Evolutionary conservation across 2,797 vertebrate species (phyloP).

Genomic region (Myiotriccus ornatus): DNA sequence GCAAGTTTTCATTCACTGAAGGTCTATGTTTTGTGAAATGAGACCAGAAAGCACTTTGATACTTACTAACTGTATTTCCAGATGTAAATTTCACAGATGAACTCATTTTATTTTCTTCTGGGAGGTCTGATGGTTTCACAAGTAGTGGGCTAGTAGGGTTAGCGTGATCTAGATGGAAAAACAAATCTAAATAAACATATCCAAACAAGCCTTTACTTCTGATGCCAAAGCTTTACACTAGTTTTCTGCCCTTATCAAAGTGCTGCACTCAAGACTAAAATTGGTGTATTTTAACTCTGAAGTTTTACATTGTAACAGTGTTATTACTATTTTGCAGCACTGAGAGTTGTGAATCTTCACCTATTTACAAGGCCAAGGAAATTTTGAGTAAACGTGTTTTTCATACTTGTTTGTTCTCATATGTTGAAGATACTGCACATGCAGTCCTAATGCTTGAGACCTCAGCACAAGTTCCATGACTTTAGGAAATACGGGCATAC

Average conservation of each 20-base stretch:
- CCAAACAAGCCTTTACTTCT: background rate
- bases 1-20: background rate
- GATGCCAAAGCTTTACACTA: background rate
- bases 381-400: background rate
- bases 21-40: background rate
- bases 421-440: background rate
- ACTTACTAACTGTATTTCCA: constrained; percentile 90
- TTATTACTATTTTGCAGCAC: background rate
- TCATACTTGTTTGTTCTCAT: background rate
- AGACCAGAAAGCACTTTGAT: constrained; percentile 1
- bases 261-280: background rate
- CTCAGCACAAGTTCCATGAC: background rate
- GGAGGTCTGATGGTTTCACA: constrained; percentile 88
- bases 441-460: too few species aligned
- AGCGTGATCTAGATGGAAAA: constrained; percentile 82
- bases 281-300: background rate
- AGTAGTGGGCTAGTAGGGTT: constrained; percentile 94
- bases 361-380: background rate
- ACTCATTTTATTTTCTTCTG: constrained; percentile 89
- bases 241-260: background rate
- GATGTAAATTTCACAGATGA: constrained; percentile 91
- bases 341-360: background rate
- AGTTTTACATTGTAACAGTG: background rate
- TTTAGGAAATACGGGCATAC: background rate
- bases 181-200: background rate